These are phyloP conservation scores for Pristionchus arcanus DNA, from an alignment of 2,888 invertebrate genomes.

Conservation along the genomic window DNA sequence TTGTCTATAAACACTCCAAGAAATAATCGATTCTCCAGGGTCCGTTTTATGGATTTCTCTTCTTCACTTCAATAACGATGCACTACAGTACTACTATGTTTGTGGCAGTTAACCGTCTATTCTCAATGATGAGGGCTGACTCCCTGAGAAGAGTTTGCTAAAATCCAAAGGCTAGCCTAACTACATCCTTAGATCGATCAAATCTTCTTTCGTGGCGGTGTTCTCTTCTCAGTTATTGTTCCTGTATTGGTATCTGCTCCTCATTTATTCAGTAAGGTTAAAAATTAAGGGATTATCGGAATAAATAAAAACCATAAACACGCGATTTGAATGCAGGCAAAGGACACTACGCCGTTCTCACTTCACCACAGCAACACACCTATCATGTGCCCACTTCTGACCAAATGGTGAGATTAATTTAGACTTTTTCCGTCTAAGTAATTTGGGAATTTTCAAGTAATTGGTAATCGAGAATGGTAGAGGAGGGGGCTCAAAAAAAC, in stretches of 20 bases:
- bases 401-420: no score
- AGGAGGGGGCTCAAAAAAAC: no score
- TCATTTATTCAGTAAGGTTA: neutral
- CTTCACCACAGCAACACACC: neutral
- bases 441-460: no score
- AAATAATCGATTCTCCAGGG: neutral
- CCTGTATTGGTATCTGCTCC: neutral
- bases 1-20: neutral
- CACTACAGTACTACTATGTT: neutral
- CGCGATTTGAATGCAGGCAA: neutral
- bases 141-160: neutral
- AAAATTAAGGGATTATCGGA: neutral
- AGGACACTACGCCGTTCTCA: neutral
- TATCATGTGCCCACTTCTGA: neutral
- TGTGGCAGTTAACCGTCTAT: neutral
- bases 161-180: neutral
- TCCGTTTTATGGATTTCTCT: neutral
- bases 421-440: no score
- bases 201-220: neutral
- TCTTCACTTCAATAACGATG: neutral
- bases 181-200: neutral
- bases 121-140: neutral
- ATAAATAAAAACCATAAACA: neutral
- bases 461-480: no score
- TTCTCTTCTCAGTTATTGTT: neutral